Evolutionary conservation across 1,140 invertebrate genomes (phyloP).

Genomic region (Psilanteris sp.): DNA sequence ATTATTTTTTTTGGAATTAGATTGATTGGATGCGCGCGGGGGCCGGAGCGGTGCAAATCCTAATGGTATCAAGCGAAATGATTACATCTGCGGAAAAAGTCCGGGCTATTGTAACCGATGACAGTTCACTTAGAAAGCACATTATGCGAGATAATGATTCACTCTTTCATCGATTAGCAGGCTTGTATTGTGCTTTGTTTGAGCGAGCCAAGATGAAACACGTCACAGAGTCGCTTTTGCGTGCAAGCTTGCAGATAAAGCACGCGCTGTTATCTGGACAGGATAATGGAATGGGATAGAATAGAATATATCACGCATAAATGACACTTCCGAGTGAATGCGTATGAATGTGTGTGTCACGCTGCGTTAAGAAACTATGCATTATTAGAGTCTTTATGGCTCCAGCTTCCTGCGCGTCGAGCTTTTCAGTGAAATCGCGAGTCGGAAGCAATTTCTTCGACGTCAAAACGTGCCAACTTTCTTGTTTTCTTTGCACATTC

Average conservation of each 20-base stretch:
- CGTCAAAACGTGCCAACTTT: constrained; percentile 32
- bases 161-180: constrained; percentile 11
- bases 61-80: constrained; percentile 1
- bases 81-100: constrained; percentile 14
- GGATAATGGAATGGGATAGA: constrained; percentile 32
- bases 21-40: no score
- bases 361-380: constrained; percentile 29
- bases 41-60: background rate
- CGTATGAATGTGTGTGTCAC: constrained; percentile 20
- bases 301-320: constrained; percentile 49
- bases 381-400: constrained; percentile 29
- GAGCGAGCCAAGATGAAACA: constrained; percentile 22
- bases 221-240: constrained; percentile 19
- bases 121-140: constrained; percentile 18
- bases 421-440: constrained; percentile 44
- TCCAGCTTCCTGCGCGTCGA: constrained; percentile 23
- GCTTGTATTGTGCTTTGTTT: constrained; percentile 32
- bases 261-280: constrained; percentile 11
- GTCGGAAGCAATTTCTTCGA: constrained; percentile 46
- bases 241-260: constrained; percentile 27
- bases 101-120: constrained; percentile 16
- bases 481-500: constrained; percentile 32
- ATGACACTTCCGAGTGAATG: constrained; percentile 37
- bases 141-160: constrained; percentile 36
- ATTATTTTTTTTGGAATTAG: no score